Conservation (phyloP, 2,113 vertebrate genomes). For the Gasterosteus aculeatus region DNA sequence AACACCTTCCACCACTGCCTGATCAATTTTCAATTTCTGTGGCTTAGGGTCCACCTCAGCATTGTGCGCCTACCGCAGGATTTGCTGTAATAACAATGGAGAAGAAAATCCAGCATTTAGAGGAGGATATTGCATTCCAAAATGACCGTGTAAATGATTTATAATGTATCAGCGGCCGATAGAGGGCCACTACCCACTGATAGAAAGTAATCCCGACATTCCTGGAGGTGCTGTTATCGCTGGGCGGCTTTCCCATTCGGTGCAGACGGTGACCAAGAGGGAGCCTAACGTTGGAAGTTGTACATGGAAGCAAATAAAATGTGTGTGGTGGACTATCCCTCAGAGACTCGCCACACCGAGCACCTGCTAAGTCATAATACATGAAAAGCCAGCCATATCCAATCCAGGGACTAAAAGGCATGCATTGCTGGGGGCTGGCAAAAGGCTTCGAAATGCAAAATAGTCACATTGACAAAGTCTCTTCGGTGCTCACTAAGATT, state of each 20-base stretch:
- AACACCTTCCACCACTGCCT: conserved; percentile 67
- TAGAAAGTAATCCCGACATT: conserved; percentile 74
- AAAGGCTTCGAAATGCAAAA: conserved; percentile 44
- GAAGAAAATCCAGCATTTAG: conserved; percentile 76
- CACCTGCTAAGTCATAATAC: conserved; percentile 58
- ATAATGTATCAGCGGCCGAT: conserved; percentile 75
- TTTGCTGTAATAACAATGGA: conserved; percentile 73
- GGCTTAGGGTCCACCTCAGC: conserved; percentile 69
- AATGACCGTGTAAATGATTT: conserved; percentile 83
- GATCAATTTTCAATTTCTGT: conserved; percentile 84
- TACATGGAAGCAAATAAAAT: conserved; percentile 35
- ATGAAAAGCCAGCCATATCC: conserved; percentile 58
- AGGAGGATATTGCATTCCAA: conserved; percentile 79
- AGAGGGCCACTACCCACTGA: conserved; percentile 69
- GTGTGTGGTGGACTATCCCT: conserved; percentile 38
- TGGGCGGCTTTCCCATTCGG: conserved; percentile 57
- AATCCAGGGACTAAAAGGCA: conserved; percentile 61
- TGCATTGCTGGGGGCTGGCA: conserved; percentile 45
- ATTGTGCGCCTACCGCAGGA: conserved; percentile 46
- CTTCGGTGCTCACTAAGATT: conserved; percentile 27
- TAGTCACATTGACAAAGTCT: conserved; percentile 48
- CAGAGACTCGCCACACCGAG: conserved; percentile 24
- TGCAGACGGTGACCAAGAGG: conserved; percentile 35
- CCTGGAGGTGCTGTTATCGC: conserved; percentile 74
- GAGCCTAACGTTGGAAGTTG: conserved; percentile 36